Conservation (phyloP, 2,797 vertebrate species). For the Neosilurus hyrtlii region DNA sequence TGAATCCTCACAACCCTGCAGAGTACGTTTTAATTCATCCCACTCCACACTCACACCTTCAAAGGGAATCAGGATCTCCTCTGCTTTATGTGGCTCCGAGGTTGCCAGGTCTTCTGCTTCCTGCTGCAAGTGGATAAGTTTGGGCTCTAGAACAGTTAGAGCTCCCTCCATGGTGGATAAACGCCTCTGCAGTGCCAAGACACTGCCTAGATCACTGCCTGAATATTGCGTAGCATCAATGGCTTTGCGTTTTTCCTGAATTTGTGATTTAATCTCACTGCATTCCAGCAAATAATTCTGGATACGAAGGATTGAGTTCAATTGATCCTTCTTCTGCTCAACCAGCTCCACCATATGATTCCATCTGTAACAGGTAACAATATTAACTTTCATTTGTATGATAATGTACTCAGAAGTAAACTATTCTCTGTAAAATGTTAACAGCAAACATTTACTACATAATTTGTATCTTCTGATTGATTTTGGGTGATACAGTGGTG, state of each 20-base stretch:
- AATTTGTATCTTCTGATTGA: background rate
- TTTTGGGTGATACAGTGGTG: too few relatives aligned
- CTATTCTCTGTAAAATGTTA: background rate
- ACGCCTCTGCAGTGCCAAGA: slow-evolving; percentile 83
- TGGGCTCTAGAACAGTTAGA: slow-evolving; percentile 84
- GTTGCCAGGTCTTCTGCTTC: slow-evolving; percentile 83
- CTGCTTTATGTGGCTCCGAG: slow-evolving; percentile 72
- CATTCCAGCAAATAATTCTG: slow-evolving; percentile 95
- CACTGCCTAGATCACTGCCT: slow-evolving; percentile 79
- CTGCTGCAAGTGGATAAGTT: slow-evolving; percentile 81
- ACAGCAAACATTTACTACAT: background rate
- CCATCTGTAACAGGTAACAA: slow-evolving; percentile 75
- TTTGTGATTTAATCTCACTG: slow-evolving; percentile 84
- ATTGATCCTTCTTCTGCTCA: slow-evolving; percentile 83
- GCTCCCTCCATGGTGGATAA: slow-evolving; percentile 90
- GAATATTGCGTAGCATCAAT: slow-evolving; percentile 84
- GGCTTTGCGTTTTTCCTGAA: slow-evolving; percentile 86
- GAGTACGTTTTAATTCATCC: slow-evolving; percentile 80
- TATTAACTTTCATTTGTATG: background rate
- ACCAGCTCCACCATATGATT: slow-evolving; percentile 92
- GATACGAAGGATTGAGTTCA: slow-evolving; percentile 81
- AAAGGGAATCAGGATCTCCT: slow-evolving; percentile 84
- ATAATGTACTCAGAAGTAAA: background rate
- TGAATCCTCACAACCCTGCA: slow-evolving; percentile 89
- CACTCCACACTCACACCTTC: slow-evolving; percentile 87